These are phyloP conservation scores for Apodemus agrarius DNA, from an alignment of 2,797 vertebrate genomes.

Conservation along the genomic window DNA sequence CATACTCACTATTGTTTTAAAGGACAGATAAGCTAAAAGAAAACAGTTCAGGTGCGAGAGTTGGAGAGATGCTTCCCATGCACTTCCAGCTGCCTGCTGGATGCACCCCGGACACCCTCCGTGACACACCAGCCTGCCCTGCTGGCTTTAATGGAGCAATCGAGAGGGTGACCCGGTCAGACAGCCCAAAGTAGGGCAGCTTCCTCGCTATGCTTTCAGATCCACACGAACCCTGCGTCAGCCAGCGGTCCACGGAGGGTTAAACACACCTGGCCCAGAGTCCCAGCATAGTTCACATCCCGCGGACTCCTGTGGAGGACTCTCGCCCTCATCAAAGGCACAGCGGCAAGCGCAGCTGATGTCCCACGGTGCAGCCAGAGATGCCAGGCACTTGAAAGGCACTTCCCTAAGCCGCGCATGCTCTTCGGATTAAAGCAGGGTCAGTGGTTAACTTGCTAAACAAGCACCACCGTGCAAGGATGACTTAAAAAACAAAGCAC, in stretches of 20 bases:
- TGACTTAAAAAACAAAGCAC: conserved; percentile 53
- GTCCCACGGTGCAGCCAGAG: background rate
- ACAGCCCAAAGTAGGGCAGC: background rate
- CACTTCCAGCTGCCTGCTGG: background rate
- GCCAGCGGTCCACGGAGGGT: fast-evolving
- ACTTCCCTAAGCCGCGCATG: conserved; percentile 42
- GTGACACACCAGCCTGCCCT: fast-evolving
- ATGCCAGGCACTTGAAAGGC: background rate
- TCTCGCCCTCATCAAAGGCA: background rate
- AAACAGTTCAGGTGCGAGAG: background rate
- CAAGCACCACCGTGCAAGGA: conserved; percentile 59
- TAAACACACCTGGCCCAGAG: background rate
- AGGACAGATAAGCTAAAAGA: conserved; percentile 1
- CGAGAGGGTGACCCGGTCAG: background rate
- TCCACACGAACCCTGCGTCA: background rate
- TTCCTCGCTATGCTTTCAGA: background rate
- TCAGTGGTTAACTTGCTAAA: conserved; percentile 71
- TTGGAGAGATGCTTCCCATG: background rate
- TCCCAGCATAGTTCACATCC: fast-evolving
- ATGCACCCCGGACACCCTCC: background rate
- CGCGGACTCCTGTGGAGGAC: background rate
- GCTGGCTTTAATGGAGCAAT: background rate
- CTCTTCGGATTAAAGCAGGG: conserved; percentile 67
- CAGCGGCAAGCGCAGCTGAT: background rate
- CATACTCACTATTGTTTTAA: background rate